Conservation (phyloP, 2,797 vertebrate species). For the Hapalemur alaotrensis region DNA sequence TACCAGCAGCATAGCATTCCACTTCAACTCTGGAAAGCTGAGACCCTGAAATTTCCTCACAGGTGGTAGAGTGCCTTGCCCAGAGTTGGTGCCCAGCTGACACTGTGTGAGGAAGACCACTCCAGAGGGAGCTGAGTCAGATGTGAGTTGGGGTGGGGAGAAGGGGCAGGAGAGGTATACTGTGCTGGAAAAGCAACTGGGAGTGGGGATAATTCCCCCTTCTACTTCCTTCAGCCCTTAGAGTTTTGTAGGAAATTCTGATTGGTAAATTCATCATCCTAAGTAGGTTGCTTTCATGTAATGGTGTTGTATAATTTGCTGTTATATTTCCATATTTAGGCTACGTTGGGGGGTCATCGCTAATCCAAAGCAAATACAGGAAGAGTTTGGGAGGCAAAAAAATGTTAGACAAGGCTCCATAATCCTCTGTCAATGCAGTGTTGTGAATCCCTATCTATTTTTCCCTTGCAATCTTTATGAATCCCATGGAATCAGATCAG, state of each 20-base stretch:
- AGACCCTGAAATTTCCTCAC: neutral
- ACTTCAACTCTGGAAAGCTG: neutral
- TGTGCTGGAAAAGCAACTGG: neutral
- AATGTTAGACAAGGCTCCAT: neutral
- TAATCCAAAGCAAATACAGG: neutral
- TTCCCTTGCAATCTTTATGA: neutral
- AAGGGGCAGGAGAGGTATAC: neutral
- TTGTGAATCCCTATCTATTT: neutral
- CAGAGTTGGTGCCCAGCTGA: neutral
- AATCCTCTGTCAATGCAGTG: neutral
- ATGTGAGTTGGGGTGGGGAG: neutral
- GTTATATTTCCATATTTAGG: neutral
- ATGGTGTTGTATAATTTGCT: neutral
- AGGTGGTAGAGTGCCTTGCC: neutral
- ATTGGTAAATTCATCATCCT: neutral
- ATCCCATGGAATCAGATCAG: neutral
- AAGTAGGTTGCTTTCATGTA: neutral
- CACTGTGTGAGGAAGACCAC: neutral
- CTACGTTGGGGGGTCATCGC: neutral
- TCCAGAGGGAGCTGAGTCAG: neutral
- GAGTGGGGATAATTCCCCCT: neutral
- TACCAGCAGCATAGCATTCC: neutral
- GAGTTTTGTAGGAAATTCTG: neutral
- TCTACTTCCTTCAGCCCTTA: neutral
- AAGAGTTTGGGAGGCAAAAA: neutral